These are phyloP conservation scores for Chalcosyrphus nemorum DNA, from an alignment of 2,888 invertebrate genomes.

Conservation along the genomic window DNA sequence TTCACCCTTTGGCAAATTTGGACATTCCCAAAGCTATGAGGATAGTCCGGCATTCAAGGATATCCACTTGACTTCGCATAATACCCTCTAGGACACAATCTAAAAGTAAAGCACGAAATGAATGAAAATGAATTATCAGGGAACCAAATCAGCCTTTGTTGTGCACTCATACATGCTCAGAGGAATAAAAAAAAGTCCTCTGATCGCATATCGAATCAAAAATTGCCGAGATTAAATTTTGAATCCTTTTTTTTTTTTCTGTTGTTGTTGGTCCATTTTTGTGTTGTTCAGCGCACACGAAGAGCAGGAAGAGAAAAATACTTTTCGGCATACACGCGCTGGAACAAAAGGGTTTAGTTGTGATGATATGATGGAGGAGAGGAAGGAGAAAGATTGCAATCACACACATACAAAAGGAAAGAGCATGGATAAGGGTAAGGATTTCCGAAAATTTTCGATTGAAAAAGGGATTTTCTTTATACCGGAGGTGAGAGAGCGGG, in stretches of 20 bases:
- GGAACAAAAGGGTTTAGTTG: slow-evolving; percentile 55
- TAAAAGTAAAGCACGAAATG: slow-evolving; percentile 22
- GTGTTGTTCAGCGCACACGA: neutral
- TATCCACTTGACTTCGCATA: slow-evolving; percentile 19
- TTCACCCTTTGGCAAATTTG: slow-evolving; percentile 22
- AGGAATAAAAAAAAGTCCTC: slow-evolving; percentile 36
- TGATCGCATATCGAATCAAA: slow-evolving; percentile 41
- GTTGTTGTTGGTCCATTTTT: neutral
- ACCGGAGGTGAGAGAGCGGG: neutral
- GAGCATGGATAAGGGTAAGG: neutral
- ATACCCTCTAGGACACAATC: slow-evolving; percentile 18
- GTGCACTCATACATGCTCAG: neutral
- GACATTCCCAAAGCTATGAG: neutral
- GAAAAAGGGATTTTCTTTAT: slow-evolving; percentile 43
- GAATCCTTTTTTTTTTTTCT: slow-evolving; percentile 35
- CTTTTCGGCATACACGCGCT: slow-evolving; percentile 56
- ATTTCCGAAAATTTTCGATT: slow-evolving; percentile 58
- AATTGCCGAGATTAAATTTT: slow-evolving; percentile 64
- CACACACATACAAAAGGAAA: slow-evolving; percentile 15
- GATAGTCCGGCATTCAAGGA: neutral
- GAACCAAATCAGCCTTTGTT: slow-evolving; percentile 42
- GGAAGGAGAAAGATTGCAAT: slow-evolving; percentile 43
- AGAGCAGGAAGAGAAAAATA: slow-evolving; percentile 21
- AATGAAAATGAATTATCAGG: slow-evolving; percentile 62
- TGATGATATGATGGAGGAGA: slow-evolving; percentile 16